phyloP scores from a whole-genome alignment of 2,888 invertebrate species.

The Blera fallax region DNA sequence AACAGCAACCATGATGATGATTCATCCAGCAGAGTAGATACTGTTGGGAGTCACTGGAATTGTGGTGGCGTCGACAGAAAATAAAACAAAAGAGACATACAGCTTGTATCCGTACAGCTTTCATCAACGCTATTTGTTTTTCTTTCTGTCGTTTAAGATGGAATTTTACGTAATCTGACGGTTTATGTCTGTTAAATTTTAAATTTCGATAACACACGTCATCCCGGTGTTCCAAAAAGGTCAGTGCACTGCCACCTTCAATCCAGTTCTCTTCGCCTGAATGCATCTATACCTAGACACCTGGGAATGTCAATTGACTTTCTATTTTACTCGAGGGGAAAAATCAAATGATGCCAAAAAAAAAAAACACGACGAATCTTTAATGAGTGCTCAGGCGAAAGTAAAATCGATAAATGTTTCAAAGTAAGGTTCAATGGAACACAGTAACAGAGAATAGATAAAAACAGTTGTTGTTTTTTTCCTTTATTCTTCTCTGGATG shows the following conservation, averaged over 20 bases:
- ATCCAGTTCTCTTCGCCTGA: neutral
- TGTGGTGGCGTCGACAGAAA: conserved; percentile 47
- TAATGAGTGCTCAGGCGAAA: conserved; percentile 40
- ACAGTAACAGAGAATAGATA: conserved; percentile 35
- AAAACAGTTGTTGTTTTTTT: neutral
- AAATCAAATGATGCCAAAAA: conserved; percentile 26
- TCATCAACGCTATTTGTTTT: conserved; percentile 10
- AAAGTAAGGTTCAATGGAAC: conserved; percentile 45
- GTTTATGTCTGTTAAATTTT: neutral
- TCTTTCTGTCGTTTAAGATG: neutral
- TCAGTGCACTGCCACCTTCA: conserved; percentile 12
- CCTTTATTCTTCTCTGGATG: neutral
- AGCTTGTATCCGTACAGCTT: conserved; percentile 11
- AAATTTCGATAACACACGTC: neutral
- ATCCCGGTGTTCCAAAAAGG: neutral
- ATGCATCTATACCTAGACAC: neutral
- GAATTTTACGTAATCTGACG: conserved; percentile 20
- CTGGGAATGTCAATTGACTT: conserved; percentile 43
- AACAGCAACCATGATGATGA: conserved; percentile 33
- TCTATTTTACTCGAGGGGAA: conserved; percentile 25
- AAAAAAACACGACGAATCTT: conserved; percentile 21
- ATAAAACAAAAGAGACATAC: conserved; percentile 35
- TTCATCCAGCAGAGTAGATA: conserved; percentile 44
- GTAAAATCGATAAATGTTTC: conserved; percentile 47
- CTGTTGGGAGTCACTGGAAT: conserved; percentile 40